phyloP scores from a whole-genome alignment of 1,140 invertebrate species.

The Drosophila pandora region DNA sequence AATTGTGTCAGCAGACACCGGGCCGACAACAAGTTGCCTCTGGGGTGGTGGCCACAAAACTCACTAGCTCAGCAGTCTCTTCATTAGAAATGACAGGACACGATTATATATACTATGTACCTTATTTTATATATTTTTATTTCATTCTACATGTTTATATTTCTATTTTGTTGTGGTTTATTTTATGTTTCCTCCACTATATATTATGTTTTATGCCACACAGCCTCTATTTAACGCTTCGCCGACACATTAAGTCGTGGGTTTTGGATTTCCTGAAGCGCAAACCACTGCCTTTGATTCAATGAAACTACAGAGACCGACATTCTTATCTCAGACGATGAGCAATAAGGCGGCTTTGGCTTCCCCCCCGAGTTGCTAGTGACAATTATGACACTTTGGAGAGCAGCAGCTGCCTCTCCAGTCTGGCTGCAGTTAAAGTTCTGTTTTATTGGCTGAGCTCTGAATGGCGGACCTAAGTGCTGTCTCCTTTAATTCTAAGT shows the following conservation, averaged over 20 bases:
- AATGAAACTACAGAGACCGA: slow-evolving; percentile 14
- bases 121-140: slow-evolving; percentile 34
- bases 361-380: slow-evolving; percentile 12
- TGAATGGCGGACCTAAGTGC: slow-evolving; percentile 59
- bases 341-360: slow-evolving; percentile 17
- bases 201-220: neutral
- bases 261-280: slow-evolving; percentile 28
- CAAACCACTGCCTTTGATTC: slow-evolving; percentile 46
- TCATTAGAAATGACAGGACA: slow-evolving; percentile 60
- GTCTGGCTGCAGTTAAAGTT: slow-evolving; percentile 52
- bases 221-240: slow-evolving; percentile 2
- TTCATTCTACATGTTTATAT: slow-evolving; percentile 2
- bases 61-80: slow-evolving; percentile 22
- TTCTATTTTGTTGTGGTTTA: slow-evolving; percentile 36
- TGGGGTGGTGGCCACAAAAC: slow-evolving; percentile 19
- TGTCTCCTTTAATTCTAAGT: slow-evolving; percentile 64
- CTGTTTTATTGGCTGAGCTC: slow-evolving; percentile 59
- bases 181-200: slow-evolving; percentile 1
- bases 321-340: slow-evolving; percentile 21
- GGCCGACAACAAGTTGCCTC: slow-evolving; percentile 54
- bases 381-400: slow-evolving; percentile 62
- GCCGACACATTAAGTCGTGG: slow-evolving; percentile 6
- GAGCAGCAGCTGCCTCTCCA: slow-evolving; percentile 20
- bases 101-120: slow-evolving; percentile 56
- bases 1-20: slow-evolving; percentile 74